Evolutionary conservation across 2,113 vertebrate genomes (phyloP).

Genomic region (Callopanchax toddi): DNA sequence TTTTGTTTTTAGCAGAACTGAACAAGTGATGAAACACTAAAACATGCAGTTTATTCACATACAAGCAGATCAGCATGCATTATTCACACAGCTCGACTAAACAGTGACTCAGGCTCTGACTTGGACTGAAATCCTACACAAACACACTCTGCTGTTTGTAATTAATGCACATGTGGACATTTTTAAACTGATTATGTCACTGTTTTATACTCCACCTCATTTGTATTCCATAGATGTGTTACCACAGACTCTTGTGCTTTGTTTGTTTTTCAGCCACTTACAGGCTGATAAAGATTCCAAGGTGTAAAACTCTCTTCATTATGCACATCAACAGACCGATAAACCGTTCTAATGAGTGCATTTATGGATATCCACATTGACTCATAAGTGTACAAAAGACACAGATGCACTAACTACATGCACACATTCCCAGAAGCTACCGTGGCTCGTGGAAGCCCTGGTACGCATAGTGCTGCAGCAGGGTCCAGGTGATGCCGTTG

Average conservation of each 20-base stretch:
- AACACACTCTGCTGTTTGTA: constrained; percentile 32
- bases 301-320: background rate
- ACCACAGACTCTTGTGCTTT: background rate
- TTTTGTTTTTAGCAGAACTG: background rate
- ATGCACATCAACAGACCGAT: background rate
- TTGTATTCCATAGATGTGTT: background rate
- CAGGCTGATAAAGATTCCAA: background rate
- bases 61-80: constrained; percentile 31
- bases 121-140: constrained; percentile 34
- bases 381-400: background rate
- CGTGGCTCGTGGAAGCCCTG: constrained; percentile 96
- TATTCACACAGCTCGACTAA: constrained; percentile 36
- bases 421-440: constrained; percentile 66
- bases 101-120: constrained; percentile 42
- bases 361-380: constrained; percentile 13
- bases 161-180: constrained; percentile 7
- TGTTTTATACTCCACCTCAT: background rate
- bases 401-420: background rate
- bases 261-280: too few species aligned
- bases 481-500: constrained; percentile 96
- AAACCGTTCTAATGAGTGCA: background rate
- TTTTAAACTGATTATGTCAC: constrained; percentile 7
- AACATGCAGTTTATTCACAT: constrained; percentile 2
- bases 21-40: background rate
- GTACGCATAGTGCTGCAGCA: constrained; percentile 93